These are phyloP conservation scores for Thaleichthys pacificus DNA, from an alignment of 2,797 vertebrate species.

Conservation along the genomic window DNA sequence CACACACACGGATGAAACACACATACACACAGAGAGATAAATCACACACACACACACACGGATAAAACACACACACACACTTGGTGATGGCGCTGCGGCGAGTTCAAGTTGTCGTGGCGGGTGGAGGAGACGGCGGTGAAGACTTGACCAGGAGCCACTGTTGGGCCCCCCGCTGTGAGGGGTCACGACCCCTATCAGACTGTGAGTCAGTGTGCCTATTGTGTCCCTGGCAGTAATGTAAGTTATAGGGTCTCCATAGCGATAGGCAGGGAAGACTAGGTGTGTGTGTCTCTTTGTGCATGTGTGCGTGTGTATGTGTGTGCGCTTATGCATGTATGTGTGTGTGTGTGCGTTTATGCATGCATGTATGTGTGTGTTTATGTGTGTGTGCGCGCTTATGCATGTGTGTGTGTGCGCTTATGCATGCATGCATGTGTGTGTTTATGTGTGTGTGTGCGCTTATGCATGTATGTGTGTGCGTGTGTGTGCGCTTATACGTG, in stretches of 20 bases:
- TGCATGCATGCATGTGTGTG: neutral
- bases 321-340: slow-evolving; percentile 1
- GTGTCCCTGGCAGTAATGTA: slow-evolving; percentile 83
- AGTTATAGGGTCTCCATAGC: slow-evolving; percentile 98
- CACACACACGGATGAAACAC: slow-evolving; percentile 14
- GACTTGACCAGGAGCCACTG: slow-evolving; percentile 87
- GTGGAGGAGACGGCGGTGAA: slow-evolving; percentile 41
- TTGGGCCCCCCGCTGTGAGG: slow-evolving; percentile 76
- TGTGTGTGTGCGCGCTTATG: neutral
- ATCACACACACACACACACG: neutral
- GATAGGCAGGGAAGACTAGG: slow-evolving; percentile 76
- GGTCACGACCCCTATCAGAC: slow-evolving; percentile 98
- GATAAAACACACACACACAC: slow-evolving; percentile 9
- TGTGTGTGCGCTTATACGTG: neutral
- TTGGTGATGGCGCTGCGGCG: neutral
- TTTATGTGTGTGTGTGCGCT: neutral
- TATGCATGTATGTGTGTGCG: neutral
- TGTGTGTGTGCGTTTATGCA: neutral
- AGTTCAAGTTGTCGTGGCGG: slow-evolving; percentile 17
- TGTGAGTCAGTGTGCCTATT: slow-evolving; percentile 97
- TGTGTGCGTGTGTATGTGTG: neutral
- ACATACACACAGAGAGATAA: slow-evolving; percentile 2
- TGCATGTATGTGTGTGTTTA: no score
- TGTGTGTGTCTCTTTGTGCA: neutral
- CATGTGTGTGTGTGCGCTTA: neutral